Base-by-base conservation (phyloP, 1,140 invertebrate genomes). In the Scaptomyza hsui region DNA sequence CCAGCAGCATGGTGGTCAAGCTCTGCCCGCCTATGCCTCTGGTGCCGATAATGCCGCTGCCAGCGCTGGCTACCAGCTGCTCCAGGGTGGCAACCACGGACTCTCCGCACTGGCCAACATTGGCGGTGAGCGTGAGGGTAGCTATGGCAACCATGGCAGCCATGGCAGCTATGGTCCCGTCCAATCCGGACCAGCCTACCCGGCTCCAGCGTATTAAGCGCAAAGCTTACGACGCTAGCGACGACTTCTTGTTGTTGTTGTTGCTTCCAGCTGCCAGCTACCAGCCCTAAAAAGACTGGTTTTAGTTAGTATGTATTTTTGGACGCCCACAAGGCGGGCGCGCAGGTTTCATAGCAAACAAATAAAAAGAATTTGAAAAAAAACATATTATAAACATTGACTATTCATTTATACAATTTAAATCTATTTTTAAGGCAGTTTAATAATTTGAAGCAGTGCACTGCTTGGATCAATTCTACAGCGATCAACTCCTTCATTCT, bases 41-140 rank as follows among this genome's bases (percentile, higher is more conserved):
- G 77, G 70, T 53, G 83, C 78, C 29, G 82, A 90, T 13, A 85
- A 72, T 48, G 79, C 82, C 37, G 88, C 88, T 44, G 81, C 70
- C 63, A 85, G 74, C 26, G 89, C 82, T 37, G 89, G 89, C 35
- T 90, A 90, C 35, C 83, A 90, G 60, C 89, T 90, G 45, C 79
- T 90, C 47, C 83, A 89, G 59, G 82, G 80, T 32, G 77, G 82
- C 32, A 90, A 79, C 69, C 82, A 90, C 44, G 89, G 89, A 29
- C 81, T 90, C 51, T 78, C 89, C 18, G 81, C 89, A 41, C 68
- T 90, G 47, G 83, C 89, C 67, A 90, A 53, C 71, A 89, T 90
- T 29, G 83, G 74, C 37, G 83, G 80, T 47, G 72, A 80, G 2
- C 81, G 68, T 7, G 78, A 76, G 21, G 77, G 73, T 41, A 72